phyloP scores from a whole-genome alignment of 2,888 invertebrate genomes.

The Conus canariensis region DNA sequence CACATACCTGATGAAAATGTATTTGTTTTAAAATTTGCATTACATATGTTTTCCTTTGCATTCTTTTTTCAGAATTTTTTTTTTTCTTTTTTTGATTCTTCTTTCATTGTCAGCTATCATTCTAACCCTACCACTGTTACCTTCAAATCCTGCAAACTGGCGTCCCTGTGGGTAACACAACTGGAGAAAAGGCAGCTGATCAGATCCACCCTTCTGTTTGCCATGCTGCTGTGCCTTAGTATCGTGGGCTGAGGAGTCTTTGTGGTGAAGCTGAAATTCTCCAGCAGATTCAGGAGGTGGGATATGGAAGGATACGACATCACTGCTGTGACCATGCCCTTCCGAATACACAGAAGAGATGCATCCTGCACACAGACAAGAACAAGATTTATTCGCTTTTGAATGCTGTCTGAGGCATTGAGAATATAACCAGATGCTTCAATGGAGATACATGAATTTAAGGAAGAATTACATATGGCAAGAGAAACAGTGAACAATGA shows the following conservation, averaged over 20 bases:
- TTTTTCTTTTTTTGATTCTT: no score
- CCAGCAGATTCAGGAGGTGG: neutral
- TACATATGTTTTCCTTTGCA: no score
- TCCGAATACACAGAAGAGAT: neutral
- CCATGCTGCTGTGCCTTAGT: neutral
- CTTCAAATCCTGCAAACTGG: slow-evolving; percentile 23
- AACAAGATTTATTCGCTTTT: neutral
- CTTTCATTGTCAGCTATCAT: no score
- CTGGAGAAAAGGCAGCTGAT: neutral
- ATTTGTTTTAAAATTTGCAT: no score
- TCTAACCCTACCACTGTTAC: neutral
- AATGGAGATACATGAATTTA: no score
- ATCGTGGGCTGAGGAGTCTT: neutral
- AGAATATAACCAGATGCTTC: no score
- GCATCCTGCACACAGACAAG: neutral
- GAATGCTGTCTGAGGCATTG: no score
- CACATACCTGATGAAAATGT: no score
- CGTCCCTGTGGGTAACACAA: slow-evolving; percentile 22
- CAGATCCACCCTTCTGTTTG: neutral
- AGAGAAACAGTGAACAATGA: neutral
- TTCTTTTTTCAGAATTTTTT: no score
- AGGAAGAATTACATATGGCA: no score
- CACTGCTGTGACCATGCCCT: neutral
- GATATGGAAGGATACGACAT: neutral
- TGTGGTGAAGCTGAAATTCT: neutral